Percentiles rank a stretch among this genome's conserved stretches.
These are phyloP conservation scores for Polia nebulosa DNA, from an alignment of 2,888 invertebrate species.

Conservation along the genomic window DNA sequence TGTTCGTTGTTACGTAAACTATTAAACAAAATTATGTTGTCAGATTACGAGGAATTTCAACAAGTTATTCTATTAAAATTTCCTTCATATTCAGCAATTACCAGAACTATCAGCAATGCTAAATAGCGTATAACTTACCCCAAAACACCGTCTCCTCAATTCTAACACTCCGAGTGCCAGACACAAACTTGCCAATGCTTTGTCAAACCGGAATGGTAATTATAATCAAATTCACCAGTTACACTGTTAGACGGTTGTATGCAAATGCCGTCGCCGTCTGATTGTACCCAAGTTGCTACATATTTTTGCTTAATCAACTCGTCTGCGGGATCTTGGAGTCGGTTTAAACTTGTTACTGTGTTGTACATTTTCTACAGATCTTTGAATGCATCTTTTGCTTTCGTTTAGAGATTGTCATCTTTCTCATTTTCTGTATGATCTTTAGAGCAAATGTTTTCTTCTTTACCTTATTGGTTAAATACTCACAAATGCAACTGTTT, in stretches of 20 bases:
- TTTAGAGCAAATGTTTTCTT: background rate
- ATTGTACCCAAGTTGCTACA: conserved; percentile 63
- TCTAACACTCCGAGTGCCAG: conserved; percentile 11
- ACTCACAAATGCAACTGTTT: background rate
- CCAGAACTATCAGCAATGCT: conserved; percentile 16
- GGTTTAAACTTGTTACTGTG: conserved; percentile 29
- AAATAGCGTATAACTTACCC: conserved; percentile 24
- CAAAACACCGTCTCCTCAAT: conserved; percentile 1
- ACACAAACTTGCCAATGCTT: conserved; percentile 53
- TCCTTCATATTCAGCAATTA: background rate
- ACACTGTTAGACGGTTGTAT: conserved; percentile 61
- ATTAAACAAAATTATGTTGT: background rate
- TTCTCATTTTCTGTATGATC: background rate
- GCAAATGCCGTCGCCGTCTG: conserved; percentile 66
- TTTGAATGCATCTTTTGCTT: conserved; percentile 20
- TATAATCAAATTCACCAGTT: conserved; percentile 72
- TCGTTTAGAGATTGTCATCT: conserved; percentile 13
- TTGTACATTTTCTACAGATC: conserved; percentile 17
- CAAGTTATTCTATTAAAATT: background rate
- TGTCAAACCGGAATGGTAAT: conserved; percentile 66
- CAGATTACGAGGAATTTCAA: background rate
- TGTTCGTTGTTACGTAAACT: too few relatives aligned
- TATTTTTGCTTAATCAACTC: conserved; percentile 65
- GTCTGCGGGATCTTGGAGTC: conserved; percentile 19
- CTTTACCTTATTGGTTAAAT: background rate